phyloP scores from a whole-genome alignment of 2,888 invertebrate species.

The Ornithoptera alexandrae region DNA sequence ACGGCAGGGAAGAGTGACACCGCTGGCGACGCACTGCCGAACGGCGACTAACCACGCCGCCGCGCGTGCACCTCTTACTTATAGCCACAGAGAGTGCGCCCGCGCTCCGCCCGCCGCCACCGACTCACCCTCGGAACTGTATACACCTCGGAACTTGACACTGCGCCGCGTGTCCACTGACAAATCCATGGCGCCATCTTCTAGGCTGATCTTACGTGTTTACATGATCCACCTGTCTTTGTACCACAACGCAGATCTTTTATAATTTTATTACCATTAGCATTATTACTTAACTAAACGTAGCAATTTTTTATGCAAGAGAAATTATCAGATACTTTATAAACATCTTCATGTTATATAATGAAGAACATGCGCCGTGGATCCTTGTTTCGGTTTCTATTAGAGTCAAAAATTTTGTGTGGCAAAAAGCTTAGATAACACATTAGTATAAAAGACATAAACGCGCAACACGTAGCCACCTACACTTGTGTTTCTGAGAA shows the following conservation, averaged over 20 bases:
- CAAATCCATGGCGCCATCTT: constrained; percentile 11
- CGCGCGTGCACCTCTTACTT: constrained; percentile 73
- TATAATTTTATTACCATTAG: not conserved
- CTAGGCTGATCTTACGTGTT: constrained; percentile 1
- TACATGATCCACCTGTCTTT: not conserved
- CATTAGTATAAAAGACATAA: constrained; percentile 55
- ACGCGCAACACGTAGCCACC: constrained; percentile 42
- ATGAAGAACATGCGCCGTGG: too few relatives aligned
- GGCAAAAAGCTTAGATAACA: constrained; percentile 15
- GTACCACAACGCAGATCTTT: not conserved
- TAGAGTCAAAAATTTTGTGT: too few relatives aligned
- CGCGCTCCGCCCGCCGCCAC: constrained; percentile 31
- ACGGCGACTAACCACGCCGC: constrained; percentile 78
- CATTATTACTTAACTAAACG: not conserved
- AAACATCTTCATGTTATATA: too few relatives aligned
- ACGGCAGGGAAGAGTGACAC: constrained; percentile 54
- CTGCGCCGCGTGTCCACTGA: constrained; percentile 17
- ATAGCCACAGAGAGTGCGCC: constrained; percentile 54
- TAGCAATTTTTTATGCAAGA: not conserved
- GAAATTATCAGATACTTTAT: not conserved
- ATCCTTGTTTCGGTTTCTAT: too few relatives aligned
- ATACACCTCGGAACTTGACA: constrained; percentile 28
- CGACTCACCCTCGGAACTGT: constrained; percentile 28
- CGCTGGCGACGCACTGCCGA: constrained; percentile 72
- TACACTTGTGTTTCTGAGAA: too few relatives aligned